Percentiles rank a stretch among this genome's conserved stretches.
phyloP scores from a whole-genome alignment of 2,797 vertebrate species.

The Sebastolobus alascanus region DNA sequence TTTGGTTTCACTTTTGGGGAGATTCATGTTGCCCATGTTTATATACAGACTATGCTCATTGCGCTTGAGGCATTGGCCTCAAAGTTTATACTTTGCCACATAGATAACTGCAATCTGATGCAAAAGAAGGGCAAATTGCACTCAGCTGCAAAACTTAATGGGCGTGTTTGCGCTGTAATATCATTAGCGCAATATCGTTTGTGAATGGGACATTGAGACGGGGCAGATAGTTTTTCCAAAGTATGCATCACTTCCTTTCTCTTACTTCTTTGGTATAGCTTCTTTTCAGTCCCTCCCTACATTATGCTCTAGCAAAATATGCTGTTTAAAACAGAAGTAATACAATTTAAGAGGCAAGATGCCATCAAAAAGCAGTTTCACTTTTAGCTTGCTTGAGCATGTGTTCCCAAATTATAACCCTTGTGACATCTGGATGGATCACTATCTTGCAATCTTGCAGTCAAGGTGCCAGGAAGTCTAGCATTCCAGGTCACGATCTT shows the following conservation, averaged over 20 bases:
- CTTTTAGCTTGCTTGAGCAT: background rate
- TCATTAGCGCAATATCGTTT: background rate
- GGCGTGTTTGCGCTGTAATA: background rate
- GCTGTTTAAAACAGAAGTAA: background rate
- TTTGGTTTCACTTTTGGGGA: too few species aligned
- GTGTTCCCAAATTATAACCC: background rate
- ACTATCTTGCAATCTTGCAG: slow-evolving; percentile 13
- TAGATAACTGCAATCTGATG: background rate
- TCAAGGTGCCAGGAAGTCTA: background rate
- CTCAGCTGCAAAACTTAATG: background rate
- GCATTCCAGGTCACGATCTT: background rate
- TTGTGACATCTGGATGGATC: slow-evolving; percentile 14
- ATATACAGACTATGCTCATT: too few species aligned
- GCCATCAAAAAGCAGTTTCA: background rate
- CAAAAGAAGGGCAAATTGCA: background rate
- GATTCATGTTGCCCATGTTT: too few species aligned
- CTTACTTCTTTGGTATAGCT: background rate
- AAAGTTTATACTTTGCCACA: background rate
- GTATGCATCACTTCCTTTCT: background rate
- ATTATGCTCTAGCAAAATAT: background rate
- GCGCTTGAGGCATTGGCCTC: too few species aligned
- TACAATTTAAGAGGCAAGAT: background rate
- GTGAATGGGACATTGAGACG: background rate
- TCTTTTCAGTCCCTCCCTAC: slow-evolving; percentile 1
- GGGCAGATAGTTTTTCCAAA: background rate